A percentile compares a stretch with the other conserved stretches of the same genome.
These are phyloP conservation scores for human DNA, from an alignment of 2,113 vertebrate genomes.

Conservation along the genomic window DNA sequence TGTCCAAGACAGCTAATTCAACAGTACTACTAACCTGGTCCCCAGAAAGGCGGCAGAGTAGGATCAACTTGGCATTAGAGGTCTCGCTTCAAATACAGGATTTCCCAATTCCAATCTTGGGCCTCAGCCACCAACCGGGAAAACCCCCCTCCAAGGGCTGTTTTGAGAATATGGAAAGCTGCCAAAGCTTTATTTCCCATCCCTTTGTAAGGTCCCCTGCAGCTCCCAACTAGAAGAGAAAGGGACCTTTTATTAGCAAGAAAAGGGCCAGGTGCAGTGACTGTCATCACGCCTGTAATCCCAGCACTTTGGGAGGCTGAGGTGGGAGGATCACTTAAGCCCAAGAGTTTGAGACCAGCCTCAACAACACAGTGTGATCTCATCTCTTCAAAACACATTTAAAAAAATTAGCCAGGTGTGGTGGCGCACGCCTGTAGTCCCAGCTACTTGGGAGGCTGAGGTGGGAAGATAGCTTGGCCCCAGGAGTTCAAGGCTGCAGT, in stretches of 20 bases:
- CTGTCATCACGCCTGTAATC: too few species aligned
- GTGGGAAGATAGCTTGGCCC: too few species aligned
- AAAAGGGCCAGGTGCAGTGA: too few species aligned
- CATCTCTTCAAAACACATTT: too few species aligned
- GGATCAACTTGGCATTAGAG: background rate
- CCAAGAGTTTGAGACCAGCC: too few species aligned
- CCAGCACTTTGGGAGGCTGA: too few species aligned
- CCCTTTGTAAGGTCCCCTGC: background rate
- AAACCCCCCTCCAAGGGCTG: background rate
- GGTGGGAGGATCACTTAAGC: too few species aligned
- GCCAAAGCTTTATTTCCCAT: background rate
- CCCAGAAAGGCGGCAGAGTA: background rate
- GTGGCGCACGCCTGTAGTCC: too few species aligned
- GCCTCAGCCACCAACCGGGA: background rate
- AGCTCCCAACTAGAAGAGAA: background rate
- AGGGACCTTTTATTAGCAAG: background rate
- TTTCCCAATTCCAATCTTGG: background rate
- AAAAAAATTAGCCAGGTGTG: too few species aligned
- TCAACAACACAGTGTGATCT: too few species aligned
- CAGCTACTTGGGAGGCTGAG: too few species aligned
- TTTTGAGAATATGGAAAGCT: background rate
- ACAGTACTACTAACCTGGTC: background rate
- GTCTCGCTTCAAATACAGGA: rapidly evolving
- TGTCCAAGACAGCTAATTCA: background rate
- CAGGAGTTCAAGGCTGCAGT: too few species aligned